Base-by-base conservation (phyloP, 1,140 invertebrate genomes). In the Myzus persicae region DNA sequence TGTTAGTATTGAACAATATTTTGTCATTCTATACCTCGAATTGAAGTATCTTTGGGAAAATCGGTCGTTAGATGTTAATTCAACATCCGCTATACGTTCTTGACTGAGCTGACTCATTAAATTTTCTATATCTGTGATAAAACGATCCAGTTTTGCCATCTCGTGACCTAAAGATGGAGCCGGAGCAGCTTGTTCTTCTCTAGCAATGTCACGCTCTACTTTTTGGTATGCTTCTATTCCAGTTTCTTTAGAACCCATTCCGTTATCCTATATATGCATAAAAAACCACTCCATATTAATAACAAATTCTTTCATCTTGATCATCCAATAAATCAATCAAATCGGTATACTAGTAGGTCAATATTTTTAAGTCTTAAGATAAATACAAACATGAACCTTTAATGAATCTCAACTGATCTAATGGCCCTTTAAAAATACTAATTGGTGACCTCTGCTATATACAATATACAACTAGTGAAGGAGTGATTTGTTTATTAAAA, bases 101-200 rank as follows among this genome's bases (percentile, higher is more conserved):
- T 94, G 93, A 81, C 87, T 93, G 38, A 94, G 84, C 51, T 94
- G 91, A 54, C 76, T 76, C 85, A 90, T 76, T 42, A 93, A 59
- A 46, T 90, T 93, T 59, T 94, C 94, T 44, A 94, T 93, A 84
- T 94, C 94, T 24, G 93, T 59, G 18, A 94, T 94, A 48, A 94
- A 88, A 93, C 90, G 94, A 46, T 94, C 94, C 44, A 94, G 84
- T 94, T 94, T 94, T 22, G 94, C 93, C 94, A 94, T 94, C 22
- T 93, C 94, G 91, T 94, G 94, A 26, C 94, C 94, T 91, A 94
- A 93, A 93, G 94, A 94, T 6, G 94, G 94, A 51, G 94, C 94
- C 11, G 94, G 94, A 7, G 94, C 94, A 31, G 93, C 89, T 93
- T 94, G 94, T 90, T 95, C 94, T 93, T 94, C 94, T 51, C 90